Evolutionary conservation across 2,113 vertebrate species (phyloP).

Genomic region (Melanotaenia duboulayi): DNA sequence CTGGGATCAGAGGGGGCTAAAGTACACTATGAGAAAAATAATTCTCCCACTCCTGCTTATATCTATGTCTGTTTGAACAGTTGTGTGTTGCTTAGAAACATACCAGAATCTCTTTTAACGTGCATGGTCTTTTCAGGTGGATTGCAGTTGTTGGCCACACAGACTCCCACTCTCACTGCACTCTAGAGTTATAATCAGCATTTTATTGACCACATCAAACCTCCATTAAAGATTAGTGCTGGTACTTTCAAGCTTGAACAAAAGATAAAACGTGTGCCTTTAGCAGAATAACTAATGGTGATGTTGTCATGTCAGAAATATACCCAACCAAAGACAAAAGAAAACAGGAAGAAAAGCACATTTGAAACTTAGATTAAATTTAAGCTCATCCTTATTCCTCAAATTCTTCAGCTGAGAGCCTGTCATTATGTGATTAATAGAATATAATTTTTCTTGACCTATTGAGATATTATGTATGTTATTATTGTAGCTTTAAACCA

Average conservation of each 20-base stretch:
- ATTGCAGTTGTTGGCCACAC: conserved; percentile 54
- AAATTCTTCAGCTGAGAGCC: too few relatives aligned
- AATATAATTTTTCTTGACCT: too few relatives aligned
- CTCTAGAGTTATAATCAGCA: conserved; percentile 32
- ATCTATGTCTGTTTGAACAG: conserved; percentile 45
- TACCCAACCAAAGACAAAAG: too few relatives aligned
- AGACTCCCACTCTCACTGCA: conserved; percentile 62
- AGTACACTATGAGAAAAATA: conserved; percentile 41
- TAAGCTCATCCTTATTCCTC: background rate
- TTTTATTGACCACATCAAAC: conserved; percentile 52
- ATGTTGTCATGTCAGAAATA: conserved; percentile 1
- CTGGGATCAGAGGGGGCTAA: conserved; percentile 59
- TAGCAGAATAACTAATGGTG: background rate
- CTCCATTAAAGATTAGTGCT: conserved; percentile 28
- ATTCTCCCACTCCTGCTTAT: conserved; percentile 54
- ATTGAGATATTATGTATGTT: too few relatives aligned
- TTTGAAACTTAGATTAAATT: background rate
- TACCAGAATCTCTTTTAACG: conserved; percentile 52
- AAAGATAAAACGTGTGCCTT: background rate
- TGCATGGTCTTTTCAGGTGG: conserved; percentile 51
- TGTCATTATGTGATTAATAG: too few relatives aligned
- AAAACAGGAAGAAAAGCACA: background rate
- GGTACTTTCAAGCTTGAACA: conserved; percentile 24
- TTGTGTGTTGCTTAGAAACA: conserved; percentile 76
- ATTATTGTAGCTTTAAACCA: too few relatives aligned